Evolutionary conservation across 2,797 vertebrate genomes (phyloP).

Genomic region (Ficedula albicollis): DNA sequence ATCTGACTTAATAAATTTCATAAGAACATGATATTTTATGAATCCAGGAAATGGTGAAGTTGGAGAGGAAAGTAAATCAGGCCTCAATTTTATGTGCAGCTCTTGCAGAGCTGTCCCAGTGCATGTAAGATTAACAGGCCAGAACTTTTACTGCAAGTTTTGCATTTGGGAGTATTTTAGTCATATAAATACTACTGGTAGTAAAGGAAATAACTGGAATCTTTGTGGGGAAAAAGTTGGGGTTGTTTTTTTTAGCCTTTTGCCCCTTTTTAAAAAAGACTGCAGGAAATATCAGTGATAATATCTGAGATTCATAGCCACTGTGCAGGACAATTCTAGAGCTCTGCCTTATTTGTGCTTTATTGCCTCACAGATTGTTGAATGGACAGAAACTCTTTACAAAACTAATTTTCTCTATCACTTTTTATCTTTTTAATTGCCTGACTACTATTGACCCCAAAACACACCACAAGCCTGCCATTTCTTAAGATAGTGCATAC

Average conservation of each 20-base stretch:
- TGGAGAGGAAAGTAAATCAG: background rate
- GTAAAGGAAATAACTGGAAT: background rate
- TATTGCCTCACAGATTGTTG: background rate
- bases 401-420: background rate
- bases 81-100: background rate
- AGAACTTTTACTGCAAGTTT: background rate
- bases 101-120: background rate
- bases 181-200: background rate
- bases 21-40: background rate
- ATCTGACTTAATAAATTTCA: background rate
- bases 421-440: background rate
- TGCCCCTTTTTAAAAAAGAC: fast-evolving
- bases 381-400: background rate
- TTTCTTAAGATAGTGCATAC: background rate
- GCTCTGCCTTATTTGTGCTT: background rate
- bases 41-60: background rate
- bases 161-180: constrained; percentile 3
- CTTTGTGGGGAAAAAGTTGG: background rate
- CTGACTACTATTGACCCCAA: background rate
- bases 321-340: background rate
- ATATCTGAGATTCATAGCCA: background rate
- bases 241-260: fast-evolving
- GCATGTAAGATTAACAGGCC: background rate
- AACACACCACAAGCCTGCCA: background rate
- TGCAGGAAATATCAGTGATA: background rate